These are phyloP conservation scores for Sylvilagus bachmani DNA, from an alignment of 2,113 vertebrate genomes.

Conservation along the genomic window DNA sequence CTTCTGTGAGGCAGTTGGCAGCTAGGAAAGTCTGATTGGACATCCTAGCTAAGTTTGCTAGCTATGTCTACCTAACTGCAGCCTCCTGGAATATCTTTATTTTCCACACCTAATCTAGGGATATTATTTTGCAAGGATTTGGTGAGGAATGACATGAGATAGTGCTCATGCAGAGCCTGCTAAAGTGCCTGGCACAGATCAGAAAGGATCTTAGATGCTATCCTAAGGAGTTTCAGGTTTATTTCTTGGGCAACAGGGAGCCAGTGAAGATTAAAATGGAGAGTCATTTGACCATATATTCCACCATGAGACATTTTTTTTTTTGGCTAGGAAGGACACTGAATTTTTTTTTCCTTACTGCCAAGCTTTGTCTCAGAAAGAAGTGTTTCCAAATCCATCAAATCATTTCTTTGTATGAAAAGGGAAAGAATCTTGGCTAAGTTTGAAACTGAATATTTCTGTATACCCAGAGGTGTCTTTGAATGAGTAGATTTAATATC, in stretches of 20 bases:
- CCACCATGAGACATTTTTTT: slow-evolving; percentile 13
- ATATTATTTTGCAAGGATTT: background rate
- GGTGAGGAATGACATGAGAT: background rate
- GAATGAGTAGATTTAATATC: slow-evolving; percentile 46
- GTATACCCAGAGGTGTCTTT: slow-evolving; percentile 43
- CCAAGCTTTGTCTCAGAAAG: slow-evolving; percentile 42
- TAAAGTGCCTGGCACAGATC: background rate
- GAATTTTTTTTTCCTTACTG: slow-evolving; percentile 35
- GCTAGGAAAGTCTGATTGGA: background rate
- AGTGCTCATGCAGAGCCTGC: background rate
- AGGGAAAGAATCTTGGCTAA: slow-evolving; percentile 49
- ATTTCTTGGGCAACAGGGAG: background rate
- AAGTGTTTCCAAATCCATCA: slow-evolving; percentile 30
- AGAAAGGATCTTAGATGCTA: background rate
- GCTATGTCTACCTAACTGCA: background rate
- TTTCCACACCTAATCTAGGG: background rate
- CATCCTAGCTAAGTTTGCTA: background rate
- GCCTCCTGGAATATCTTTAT: background rate
- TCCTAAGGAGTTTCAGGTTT: background rate
- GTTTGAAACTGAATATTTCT: background rate
- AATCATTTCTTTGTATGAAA: slow-evolving; percentile 18
- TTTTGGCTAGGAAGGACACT: background rate
- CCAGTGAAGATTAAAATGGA: background rate
- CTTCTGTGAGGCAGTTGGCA: slow-evolving; percentile 20
- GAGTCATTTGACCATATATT: slow-evolving; percentile 15